These are phyloP conservation scores for Myiotriccus ornatus DNA, from an alignment of 2,797 vertebrate genomes.

Conservation along the genomic window DNA sequence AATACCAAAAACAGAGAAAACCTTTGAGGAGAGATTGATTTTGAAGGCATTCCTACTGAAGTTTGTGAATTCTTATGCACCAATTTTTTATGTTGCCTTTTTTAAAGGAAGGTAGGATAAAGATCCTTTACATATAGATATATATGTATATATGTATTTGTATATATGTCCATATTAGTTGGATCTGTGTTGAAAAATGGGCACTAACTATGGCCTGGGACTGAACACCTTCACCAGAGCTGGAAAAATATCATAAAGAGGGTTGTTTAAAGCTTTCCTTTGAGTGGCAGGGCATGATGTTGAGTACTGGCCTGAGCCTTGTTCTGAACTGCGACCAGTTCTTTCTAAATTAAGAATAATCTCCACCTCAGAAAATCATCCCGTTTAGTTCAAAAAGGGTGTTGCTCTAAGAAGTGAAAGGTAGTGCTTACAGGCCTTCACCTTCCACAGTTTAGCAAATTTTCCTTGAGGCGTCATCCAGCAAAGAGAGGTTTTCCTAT, in stretches of 20 bases:
- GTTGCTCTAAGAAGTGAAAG: neutral
- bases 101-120: conserved; percentile 93
- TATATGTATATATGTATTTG: neutral
- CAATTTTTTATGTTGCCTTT: conserved; percentile 99
- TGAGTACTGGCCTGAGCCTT: neutral
- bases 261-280: neutral
- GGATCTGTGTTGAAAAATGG: neutral
- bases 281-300: neutral
- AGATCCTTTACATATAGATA: neutral
- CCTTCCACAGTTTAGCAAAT: neutral
- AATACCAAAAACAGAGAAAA: conserved; percentile 92
- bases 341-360: neutral
- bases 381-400: neutral
- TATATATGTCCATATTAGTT: neutral
- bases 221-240: neutral
- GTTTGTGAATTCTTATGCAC: conserved; percentile 96
- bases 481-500: neutral
- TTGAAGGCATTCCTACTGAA: conserved; percentile 96
- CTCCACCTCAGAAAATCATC: neutral
- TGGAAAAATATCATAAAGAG: neutral
- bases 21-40: conserved; percentile 93
- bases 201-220: neutral
- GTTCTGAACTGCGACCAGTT: neutral
- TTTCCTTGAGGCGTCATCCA: neutral
- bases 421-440: neutral